A percentile compares a stretch with the other conserved stretches of the same genome.
Evolutionary conservation across 1,140 invertebrate genomes (phyloP).

Genomic region (Eupristina koningsbergeri): DNA sequence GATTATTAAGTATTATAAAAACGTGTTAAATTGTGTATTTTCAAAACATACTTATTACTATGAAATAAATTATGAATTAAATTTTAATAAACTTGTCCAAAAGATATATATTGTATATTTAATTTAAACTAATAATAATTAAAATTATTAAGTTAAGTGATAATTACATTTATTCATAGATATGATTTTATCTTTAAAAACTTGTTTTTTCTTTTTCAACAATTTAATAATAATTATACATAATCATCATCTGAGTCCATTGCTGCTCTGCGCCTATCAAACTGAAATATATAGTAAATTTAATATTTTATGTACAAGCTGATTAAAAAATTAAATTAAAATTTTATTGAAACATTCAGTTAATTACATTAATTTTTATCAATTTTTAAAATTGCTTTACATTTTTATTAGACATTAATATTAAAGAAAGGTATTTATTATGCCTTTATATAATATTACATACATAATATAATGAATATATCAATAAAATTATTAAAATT

Average conservation of each 20-base stretch:
- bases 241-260: constrained; percentile 88
- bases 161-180: constrained; percentile 25
- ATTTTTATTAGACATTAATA: not conserved
- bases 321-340: not conserved
- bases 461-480: too few species aligned
- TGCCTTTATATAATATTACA: too few species aligned
- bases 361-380: not conserved
- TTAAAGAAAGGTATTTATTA: too few species aligned
- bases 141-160: constrained; percentile 50
- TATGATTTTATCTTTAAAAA: not conserved
- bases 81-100: constrained; percentile 52
- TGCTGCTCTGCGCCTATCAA: constrained; percentile 87
- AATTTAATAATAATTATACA: constrained; percentile 61
- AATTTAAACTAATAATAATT: constrained; percentile 25
- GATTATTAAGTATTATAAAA: constrained; percentile 35
- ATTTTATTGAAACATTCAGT: constrained; percentile 3
- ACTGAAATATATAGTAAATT: constrained; percentile 71
- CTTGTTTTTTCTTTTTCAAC: constrained; percentile 30
- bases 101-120: constrained; percentile 43
- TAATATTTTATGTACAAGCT: not conserved
- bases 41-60: constrained; percentile 42
- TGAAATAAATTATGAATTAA: constrained; percentile 38
- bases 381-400: not conserved
- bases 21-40: constrained; percentile 35
- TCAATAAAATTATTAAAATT: not conserved